Evolutionary conservation across 1,140 invertebrate species (phyloP), one percentile per base, ranked within the genome.

Genomic region (Cephus cinctus): DNA sequence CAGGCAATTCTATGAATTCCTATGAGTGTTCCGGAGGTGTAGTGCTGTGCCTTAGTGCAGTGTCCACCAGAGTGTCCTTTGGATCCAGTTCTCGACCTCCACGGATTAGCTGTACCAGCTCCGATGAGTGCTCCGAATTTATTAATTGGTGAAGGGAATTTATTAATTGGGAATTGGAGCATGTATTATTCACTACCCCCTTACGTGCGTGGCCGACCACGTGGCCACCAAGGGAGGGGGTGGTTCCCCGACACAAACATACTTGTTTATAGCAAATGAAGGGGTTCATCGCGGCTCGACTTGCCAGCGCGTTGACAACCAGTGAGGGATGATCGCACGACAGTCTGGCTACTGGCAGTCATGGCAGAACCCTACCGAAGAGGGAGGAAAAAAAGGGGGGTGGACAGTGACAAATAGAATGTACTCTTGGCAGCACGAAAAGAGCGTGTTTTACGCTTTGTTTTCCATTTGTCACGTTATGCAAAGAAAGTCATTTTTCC

Each of bases 351-450:
- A n/a, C n/a, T n/a, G n/a, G n/a, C n/a, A n/a, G n/a, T n/a, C n/a
- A n/a, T n/a, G n/a, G n/a, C n/a, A n/a, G 40, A 27, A 39, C 31
- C 23, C 20, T 27, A 14, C 22, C 44, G 25, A 23, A 19, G 38
- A 35, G 25, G 30, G 22, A 19, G 30, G 42, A n/a, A n/a, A n/a
- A n/a, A n/a, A 9, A 39, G 14, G 25, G n/a, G 30, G 9, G 19
- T 16, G 57, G 64, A 65, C 61, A 65, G 59, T 68, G 65, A 65
- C 61, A 66, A 68, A 68, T 65, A 58, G 63, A 60, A 60, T 54
- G 49, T 47, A 64, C 54, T 57, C 48, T 59, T 56, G 55, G 53
- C 57, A 65, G 54, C 56, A 52, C 51, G 41, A 36, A 57, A 51
- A 53, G 63, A n/a, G 52, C 62, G 56, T 65, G 63, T 65, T 65